Base-by-base conservation (phyloP, 2,888 invertebrate species). In the Spialia ferax region DNA sequence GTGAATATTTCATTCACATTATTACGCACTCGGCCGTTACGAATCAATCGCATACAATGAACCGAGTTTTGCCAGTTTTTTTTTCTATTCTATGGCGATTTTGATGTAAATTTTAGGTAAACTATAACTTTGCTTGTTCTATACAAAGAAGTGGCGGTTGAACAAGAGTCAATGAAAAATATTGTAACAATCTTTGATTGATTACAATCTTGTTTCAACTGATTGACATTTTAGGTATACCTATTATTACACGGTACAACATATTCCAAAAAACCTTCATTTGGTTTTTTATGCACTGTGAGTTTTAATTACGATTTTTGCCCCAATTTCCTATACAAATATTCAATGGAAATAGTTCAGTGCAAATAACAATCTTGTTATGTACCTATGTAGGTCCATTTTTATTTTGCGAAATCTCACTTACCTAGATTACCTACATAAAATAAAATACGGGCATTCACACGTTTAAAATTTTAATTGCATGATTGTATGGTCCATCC, bases 1-100 rank as follows among this genome's bases (percentile, higher is more conserved):
- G 89, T 91, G 93, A 93, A 93, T 93, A 93, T 93, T 92, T 89
- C 87, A 87, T 89, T 88, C 87, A 83, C 86, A 91, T 92, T 91
- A 93, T 87, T 85, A 82, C 85, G 82, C 88, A 83, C 82, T 93
- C 87, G 93, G 88, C 93, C 93, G 93, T 93, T 93, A 93, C 93
- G 88, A 93, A 93, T 93, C 93, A 89, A 89, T 88, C 87, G 86
- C 76, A 86, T 82, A 92, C 93, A 93, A 93, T 91, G 83, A 87
- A 87, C 82, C 80, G 81, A 87, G 84, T 87, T 91, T 88, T 87
- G 88, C 83, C 84, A 84, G 83, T 85, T 87, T 91, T 85, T 87
- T 91, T 90, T 87, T 88, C 75, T 86, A 77, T 86, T 87, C 87
- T 86, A 85, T 82, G 86, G 86, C 82, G 87, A 91, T 91, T 92